Conservation (phyloP, 2,113 vertebrate genomes). For the Taxidea taxus region DNA sequence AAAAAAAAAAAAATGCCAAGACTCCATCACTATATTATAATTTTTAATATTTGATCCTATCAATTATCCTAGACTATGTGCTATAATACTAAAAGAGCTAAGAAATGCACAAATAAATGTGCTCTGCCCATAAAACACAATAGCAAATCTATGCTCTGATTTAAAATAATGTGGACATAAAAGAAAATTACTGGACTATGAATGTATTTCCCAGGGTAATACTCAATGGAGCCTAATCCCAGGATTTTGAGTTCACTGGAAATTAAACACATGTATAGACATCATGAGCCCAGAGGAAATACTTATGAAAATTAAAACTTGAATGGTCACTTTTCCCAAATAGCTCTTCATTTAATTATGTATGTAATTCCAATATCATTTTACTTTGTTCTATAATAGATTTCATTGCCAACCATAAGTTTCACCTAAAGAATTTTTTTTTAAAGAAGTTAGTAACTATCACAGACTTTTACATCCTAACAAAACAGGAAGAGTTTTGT, state of each 20-base stretch:
- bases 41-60: neutral
- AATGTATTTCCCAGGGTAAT: neutral
- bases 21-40: neutral
- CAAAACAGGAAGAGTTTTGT: conserved; percentile 15
- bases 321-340: neutral
- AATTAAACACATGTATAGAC: neutral
- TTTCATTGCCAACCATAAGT: neutral
- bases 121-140: neutral
- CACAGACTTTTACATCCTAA: neutral
- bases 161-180: neutral
- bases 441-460: neutral
- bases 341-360: conserved; percentile 10
- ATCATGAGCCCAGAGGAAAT: neutral
- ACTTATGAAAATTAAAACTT: neutral
- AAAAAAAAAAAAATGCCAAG: conserved; percentile 1
- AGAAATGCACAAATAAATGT: neutral
- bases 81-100: neutral
- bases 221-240: neutral
- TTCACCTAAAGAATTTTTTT: neutral
- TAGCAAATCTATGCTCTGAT: neutral
- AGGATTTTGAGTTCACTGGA: neutral
- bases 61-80: neutral
- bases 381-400: neutral
- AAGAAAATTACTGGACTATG: neutral
- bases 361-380: neutral